Evolutionary conservation across 2,888 invertebrate species (phyloP).

Genomic region (Sphaeridia pumilis): DNA sequence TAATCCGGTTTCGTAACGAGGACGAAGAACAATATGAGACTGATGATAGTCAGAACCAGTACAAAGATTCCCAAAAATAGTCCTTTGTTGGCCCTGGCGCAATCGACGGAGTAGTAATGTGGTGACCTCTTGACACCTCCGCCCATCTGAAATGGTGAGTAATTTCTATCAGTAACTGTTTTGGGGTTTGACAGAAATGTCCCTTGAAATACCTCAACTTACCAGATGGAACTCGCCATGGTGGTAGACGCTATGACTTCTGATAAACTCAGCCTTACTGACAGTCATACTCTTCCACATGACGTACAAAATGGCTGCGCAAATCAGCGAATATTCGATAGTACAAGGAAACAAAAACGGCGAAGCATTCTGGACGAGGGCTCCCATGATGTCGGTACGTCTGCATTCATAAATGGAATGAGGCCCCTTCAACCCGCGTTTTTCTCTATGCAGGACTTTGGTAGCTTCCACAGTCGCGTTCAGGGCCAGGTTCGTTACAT

Average conservation of each 20-base stretch:
- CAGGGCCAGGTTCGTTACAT: slow-evolving; percentile 3
- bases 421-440: slow-evolving; percentile 30
- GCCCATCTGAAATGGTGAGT: slow-evolving; percentile 15
- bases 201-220: slow-evolving; percentile 1
- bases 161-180: too few relatives aligned
- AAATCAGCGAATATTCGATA: slow-evolving; percentile 82
- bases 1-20: slow-evolving; percentile 68
- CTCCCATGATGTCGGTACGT: slow-evolving; percentile 32
- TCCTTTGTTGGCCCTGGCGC: slow-evolving; percentile 85
- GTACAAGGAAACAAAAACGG: slow-evolving; percentile 82
- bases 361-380: slow-evolving; percentile 52
- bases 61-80: slow-evolving; percentile 68
- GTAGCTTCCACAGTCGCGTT: not conserved
- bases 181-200: not conserved
- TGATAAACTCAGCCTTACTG: not conserved
- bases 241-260: slow-evolving; percentile 8
- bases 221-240: slow-evolving; percentile 24
- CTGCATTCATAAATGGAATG: slow-evolving; percentile 39
- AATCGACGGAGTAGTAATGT: slow-evolving; percentile 85
- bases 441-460: slow-evolving; percentile 18
- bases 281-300: slow-evolving; percentile 65
- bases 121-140: slow-evolving; percentile 22
- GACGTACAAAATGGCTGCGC: slow-evolving; percentile 75
- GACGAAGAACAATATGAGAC: slow-evolving; percentile 80
- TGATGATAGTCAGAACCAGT: slow-evolving; percentile 78